These are phyloP conservation scores for Mya arenaria DNA, from an alignment of 1,140 invertebrate genomes.

Conservation along the genomic window DNA sequence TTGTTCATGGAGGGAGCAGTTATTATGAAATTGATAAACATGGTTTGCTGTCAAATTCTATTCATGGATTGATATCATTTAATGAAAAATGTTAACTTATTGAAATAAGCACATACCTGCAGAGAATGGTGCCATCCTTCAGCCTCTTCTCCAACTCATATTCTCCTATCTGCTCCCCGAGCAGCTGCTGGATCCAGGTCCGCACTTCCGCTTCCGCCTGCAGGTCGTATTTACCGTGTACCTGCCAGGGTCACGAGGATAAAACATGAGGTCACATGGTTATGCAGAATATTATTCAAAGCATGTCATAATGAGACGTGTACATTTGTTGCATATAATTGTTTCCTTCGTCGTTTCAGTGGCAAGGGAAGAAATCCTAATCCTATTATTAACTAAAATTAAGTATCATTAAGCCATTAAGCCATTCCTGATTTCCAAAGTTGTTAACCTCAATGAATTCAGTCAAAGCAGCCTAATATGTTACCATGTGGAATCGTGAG, in stretches of 20 bases:
- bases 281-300: not conserved
- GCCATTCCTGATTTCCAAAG: too few relatives aligned
- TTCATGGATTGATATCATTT: too few relatives aligned
- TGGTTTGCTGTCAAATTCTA: too few relatives aligned
- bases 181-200: conserved; percentile 71
- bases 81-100: too few relatives aligned
- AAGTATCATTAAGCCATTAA: too few relatives aligned
- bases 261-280: not conserved
- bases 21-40: too few relatives aligned
- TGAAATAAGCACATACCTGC: conserved; percentile 65
- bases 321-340: not conserved
- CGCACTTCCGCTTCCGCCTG: conserved; percentile 71
- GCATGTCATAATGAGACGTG: not conserved
- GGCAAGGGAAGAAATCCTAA: not conserved
- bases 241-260: conserved; percentile 50
- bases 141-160: conserved; percentile 70
- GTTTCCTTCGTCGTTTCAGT: not conserved
- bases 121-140: conserved; percentile 69
- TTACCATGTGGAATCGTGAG: too few relatives aligned
- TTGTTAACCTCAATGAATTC: too few relatives aligned
- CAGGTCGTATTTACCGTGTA: conserved; percentile 74
- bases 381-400: not conserved
- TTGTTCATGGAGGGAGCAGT: too few relatives aligned
- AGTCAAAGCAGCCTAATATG: too few relatives aligned
- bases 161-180: conserved; percentile 70